Evolutionary conservation across 2,113 vertebrate genomes (phyloP).

Genomic region (Halcyon senegalensis): DNA sequence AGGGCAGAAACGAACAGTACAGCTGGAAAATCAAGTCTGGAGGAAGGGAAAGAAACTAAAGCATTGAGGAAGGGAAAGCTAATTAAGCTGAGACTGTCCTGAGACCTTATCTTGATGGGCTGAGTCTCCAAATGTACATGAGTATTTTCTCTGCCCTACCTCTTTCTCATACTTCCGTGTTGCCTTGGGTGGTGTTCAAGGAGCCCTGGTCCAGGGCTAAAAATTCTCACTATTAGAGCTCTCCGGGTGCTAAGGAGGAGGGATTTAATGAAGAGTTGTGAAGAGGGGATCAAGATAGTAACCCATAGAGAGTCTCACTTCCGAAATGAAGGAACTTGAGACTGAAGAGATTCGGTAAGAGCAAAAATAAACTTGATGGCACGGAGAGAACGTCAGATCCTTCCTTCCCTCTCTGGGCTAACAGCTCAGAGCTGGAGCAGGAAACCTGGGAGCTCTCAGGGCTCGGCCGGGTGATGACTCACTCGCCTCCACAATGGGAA

Average conservation of each 20-base stretch:
- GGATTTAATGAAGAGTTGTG: slow-evolving; percentile 25
- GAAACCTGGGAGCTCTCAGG: neutral
- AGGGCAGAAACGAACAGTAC: slow-evolving; percentile 4
- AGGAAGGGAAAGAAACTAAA: slow-evolving; percentile 42
- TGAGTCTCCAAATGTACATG: neutral
- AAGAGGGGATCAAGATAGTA: slow-evolving; percentile 39
- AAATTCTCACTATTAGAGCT: neutral
- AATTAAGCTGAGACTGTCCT: slow-evolving; percentile 44
- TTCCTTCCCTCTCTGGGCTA: neutral
- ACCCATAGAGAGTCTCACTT: slow-evolving; percentile 28
- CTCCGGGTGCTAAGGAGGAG: slow-evolving; percentile 41
- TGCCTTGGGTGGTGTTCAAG: slow-evolving; percentile 14
- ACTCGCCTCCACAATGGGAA: slow-evolving; percentile 35
- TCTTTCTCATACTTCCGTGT: neutral
- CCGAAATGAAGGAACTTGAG: neutral
- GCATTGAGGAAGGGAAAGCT: neutral
- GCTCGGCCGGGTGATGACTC: slow-evolving; percentile 28
- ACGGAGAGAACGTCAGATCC: neutral
- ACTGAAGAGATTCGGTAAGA: neutral
- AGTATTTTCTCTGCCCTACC: neutral
- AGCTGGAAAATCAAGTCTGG: slow-evolving; percentile 59
- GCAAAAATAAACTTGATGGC: slow-evolving; percentile 22
- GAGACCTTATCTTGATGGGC: slow-evolving; percentile 41
- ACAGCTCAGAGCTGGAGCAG: slow-evolving; percentile 4
- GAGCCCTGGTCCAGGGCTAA: neutral